phyloP scores from a whole-genome alignment of 2,797 vertebrate species.

The Enteromius thamalakanensis region DNA sequence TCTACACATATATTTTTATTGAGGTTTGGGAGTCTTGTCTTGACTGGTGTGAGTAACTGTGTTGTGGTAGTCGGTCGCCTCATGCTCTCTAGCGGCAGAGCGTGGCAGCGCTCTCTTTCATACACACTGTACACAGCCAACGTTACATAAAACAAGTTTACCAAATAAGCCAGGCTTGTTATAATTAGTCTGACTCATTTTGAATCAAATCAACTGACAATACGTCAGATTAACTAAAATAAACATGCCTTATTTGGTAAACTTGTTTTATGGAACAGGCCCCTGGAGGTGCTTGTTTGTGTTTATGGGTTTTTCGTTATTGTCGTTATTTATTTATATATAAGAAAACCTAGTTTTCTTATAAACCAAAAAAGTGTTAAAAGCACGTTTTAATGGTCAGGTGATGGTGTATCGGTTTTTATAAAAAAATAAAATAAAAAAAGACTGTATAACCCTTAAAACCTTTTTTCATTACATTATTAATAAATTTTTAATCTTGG shows the following conservation, averaged over 20 bases:
- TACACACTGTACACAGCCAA: not conserved
- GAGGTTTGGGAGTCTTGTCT: not conserved
- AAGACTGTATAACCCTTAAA: too few species aligned
- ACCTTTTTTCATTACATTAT: not conserved
- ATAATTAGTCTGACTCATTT: too few species aligned
- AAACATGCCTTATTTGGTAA: too few species aligned
- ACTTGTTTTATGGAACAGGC: too few species aligned
- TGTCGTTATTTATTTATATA: not conserved
- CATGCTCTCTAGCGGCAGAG: conserved; percentile 55
- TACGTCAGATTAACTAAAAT: too few species aligned
- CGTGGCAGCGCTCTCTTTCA: not conserved
- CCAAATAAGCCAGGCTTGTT: too few species aligned
- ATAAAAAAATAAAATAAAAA: too few species aligned
- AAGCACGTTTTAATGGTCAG: not conserved
- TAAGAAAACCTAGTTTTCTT: not conserved
- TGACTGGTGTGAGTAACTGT: not conserved
- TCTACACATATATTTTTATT: not conserved
- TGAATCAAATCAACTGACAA: too few species aligned
- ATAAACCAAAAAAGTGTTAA: not conserved
- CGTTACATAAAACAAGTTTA: not conserved
- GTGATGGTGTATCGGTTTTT: not conserved
- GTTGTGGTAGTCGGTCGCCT: not conserved
- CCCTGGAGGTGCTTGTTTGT: not conserved
- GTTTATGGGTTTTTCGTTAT: not conserved
- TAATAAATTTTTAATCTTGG: not conserved